These are phyloP conservation scores for Trissolcus japonicus DNA, from an alignment of 2,888 invertebrate genomes.

Conservation along the genomic window DNA sequence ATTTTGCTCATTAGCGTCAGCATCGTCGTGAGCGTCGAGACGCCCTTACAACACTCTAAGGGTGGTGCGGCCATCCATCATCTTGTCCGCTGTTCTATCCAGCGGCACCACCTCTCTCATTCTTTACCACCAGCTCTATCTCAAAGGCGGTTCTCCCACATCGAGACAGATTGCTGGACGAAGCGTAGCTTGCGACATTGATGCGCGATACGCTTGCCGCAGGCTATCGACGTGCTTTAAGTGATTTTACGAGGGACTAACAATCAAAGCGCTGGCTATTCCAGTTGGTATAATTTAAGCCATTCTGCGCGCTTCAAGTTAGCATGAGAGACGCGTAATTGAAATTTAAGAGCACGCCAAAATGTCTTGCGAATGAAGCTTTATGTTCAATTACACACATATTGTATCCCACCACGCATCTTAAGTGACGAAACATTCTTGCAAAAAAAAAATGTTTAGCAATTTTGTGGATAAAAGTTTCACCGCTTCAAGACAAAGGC, in stretches of 20 bases:
- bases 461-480: no score
- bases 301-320: neutral
- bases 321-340: neutral
- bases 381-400: no score
- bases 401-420: no score
- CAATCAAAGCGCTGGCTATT: conserved; percentile 7
- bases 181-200: conserved; percentile 41
- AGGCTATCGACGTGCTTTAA: conserved; percentile 28
- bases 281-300: neutral
- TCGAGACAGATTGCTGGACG: conserved; percentile 56
- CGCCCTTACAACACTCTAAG: conserved; percentile 67
- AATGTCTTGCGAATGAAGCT: no score
- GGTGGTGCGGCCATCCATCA: conserved; percentile 73
- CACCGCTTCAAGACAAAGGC: no score
- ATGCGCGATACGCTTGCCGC: conserved; percentile 34
- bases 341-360: no score
- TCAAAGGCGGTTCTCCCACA: conserved; percentile 51
- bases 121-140: conserved; percentile 57
- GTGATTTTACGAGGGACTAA: conserved; percentile 27
- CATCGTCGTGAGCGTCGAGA: conserved; percentile 73
- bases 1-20: conserved; percentile 77
- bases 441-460: no score
- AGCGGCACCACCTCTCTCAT: conserved; percentile 61
- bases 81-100: conserved; percentile 69
- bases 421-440: no score